Base-by-base conservation (phyloP, 2,797 vertebrate genomes). In the Diceros bicornis region DNA sequence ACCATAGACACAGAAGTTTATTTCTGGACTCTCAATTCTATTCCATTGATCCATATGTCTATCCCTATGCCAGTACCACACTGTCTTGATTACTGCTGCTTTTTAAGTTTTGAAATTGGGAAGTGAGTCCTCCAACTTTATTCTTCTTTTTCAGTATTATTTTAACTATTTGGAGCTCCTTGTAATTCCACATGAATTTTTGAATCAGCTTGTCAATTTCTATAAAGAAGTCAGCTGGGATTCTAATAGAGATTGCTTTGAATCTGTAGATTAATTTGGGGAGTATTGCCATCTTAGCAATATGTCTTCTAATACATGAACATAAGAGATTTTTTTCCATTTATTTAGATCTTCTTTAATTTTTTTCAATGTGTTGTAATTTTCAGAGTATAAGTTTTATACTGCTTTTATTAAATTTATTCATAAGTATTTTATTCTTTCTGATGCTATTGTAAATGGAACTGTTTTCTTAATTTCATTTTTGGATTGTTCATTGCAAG, bases 351-450 rank as follows among this genome's bases (percentile, higher is more conserved):
- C 37, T 72, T 72, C 37, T 72, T 66, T 69, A 34, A 41, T 59
- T 95, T 75, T 27, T 91, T 89, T 75, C 32, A 55, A 69, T 3
- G 14, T 10, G 77, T 50, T 62, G 4, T 27, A 25, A 41, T 69
- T 85, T 86, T 91, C 27, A 44, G 86, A 79, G 71, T 55, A 7
- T 82, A 44, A 90, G 20, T 25, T 75, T 91, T 59, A 20, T 7
- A 34, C 21, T 91, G 71, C 20, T 62, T 84, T 77, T 71, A 64
- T 57, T 92, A 90, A 74, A 64, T 77, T 61, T 68, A 25, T 89
- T 92, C 14, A 47, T 83, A 88, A 72, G 8, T 78, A 44, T 62
- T 89, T 79, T 68, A 61, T 72, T 91, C 16, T 79, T 84, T 95
- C 17, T 52, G 37, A 55, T 91, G 34, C 29, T 86, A 50, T 91